Evolutionary conservation across 2,113 vertebrate species (phyloP).

Genomic region (Potamarius usumacintae): DNA sequence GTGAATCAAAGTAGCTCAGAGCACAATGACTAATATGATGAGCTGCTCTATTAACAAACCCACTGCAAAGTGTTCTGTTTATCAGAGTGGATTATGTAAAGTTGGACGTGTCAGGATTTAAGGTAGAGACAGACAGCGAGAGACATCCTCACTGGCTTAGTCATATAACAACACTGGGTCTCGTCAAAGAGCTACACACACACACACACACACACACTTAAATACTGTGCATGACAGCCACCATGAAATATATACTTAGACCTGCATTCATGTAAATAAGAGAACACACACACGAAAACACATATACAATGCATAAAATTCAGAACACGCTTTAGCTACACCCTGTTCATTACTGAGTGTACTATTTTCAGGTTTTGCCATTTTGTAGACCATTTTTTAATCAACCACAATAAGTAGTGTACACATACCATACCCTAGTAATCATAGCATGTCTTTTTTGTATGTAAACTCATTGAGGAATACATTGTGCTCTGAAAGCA

Average conservation of each 20-base stretch:
- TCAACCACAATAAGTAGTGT: not conserved
- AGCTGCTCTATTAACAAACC: conserved; percentile 26
- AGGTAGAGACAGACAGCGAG: not conserved
- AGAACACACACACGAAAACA: not conserved
- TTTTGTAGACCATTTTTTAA: not conserved
- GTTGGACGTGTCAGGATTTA: conserved; percentile 44
- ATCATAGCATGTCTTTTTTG: not conserved
- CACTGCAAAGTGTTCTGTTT: conserved; percentile 30
- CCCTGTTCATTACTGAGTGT: not conserved
- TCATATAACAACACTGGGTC: conserved; percentile 14
- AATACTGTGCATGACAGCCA: not conserved
- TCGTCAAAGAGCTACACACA: not conserved
- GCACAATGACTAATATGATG: conserved; percentile 21
- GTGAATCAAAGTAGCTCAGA: conserved; percentile 28
- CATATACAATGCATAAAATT: not conserved
- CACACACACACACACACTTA: not conserved
- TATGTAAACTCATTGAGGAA: not conserved
- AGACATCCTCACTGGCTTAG: conserved; percentile 2
- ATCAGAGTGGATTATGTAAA: conserved; percentile 56
- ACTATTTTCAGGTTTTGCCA: not conserved
- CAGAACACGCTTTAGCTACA: not conserved
- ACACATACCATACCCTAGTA: not conserved
- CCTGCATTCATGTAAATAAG: not conserved
- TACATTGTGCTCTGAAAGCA: not conserved
- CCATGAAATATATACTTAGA: not conserved